Conservation (phyloP, 2,797 vertebrate species). For the Gobionotothen gibberifrons region DNA sequence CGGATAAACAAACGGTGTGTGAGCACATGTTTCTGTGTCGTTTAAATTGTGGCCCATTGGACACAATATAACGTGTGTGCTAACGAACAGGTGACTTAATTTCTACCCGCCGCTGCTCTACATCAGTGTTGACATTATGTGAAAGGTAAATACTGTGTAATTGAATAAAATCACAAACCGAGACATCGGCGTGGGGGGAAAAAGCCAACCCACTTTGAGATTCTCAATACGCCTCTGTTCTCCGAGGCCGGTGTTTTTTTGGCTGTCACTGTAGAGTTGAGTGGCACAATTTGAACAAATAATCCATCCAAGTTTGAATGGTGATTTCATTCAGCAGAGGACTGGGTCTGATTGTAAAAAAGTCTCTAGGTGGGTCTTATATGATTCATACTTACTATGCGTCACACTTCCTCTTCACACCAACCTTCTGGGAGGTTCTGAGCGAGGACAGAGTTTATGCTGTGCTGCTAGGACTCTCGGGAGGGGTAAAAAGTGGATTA, state of each 20-base stretch:
- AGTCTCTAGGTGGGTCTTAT: constrained; percentile 64
- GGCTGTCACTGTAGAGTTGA: constrained; percentile 63
- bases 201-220: constrained; percentile 46
- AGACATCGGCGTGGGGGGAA: constrained; percentile 52
- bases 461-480: constrained; percentile 40
- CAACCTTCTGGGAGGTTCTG: constrained; percentile 71
- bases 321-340: constrained; percentile 71
- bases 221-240: constrained; percentile 78
- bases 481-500: constrained; percentile 53
- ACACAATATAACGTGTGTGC: constrained; percentile 57
- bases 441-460: constrained; percentile 53
- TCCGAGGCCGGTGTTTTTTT: constrained; percentile 47
- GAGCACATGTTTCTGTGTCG: constrained; percentile 19
- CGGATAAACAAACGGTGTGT: constrained; percentile 71
- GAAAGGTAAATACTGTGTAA: constrained; percentile 77
- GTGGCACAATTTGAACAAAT: constrained; percentile 74
- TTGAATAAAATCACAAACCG: constrained; percentile 77
- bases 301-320: constrained; percentile 69
- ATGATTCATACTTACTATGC: constrained; percentile 74
- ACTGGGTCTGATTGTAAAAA: constrained; percentile 56
- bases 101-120: constrained; percentile 59
- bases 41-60: constrained; percentile 28
- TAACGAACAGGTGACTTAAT: constrained; percentile 77
- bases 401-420: constrained; percentile 74
- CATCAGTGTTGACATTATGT: constrained; percentile 76